A percentile compares a stretch with the other conserved stretches of the same genome.
phyloP scores from a whole-genome alignment of 2,797 vertebrate genomes.

The Hafferia zeledoni region DNA sequence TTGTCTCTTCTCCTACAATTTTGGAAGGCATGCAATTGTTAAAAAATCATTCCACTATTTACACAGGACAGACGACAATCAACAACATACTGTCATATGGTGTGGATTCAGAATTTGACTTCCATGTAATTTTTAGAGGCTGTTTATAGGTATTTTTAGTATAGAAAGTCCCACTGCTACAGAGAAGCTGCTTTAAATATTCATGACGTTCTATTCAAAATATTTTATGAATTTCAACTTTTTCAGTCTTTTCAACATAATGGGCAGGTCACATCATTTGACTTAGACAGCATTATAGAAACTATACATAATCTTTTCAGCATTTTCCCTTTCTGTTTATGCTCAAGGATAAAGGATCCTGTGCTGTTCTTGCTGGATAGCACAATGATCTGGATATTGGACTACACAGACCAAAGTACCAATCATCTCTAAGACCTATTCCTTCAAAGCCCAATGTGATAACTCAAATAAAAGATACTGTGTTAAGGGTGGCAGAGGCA shows the following conservation, averaged over 20 bases:
- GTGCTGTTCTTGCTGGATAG: neutral
- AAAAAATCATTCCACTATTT: neutral
- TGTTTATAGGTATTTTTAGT: neutral
- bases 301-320: neutral
- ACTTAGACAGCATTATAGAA: neutral
- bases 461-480: neutral
- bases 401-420: neutral
- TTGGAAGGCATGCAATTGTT: neutral
- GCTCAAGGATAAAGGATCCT: neutral
- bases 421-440: neutral
- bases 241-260: neutral
- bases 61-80: neutral
- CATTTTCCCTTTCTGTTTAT: neutral
- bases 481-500: neutral
- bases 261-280: neutral
- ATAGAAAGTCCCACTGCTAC: neutral
- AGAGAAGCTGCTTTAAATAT: neutral
- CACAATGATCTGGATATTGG: rapidly evolving
- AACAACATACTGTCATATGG: neutral
- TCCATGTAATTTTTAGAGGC: neutral
- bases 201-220: neutral
- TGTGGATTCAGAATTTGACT: neutral
- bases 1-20: neutral
- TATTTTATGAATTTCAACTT: neutral
- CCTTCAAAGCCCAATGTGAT: neutral